A percentile compares a stretch with the other conserved stretches of the same genome.
Evolutionary conservation across 30 jellyfish, hydroid and myxozoan species (phyloP).

Genomic region (Chrysaora quinquecirrha): DNA sequence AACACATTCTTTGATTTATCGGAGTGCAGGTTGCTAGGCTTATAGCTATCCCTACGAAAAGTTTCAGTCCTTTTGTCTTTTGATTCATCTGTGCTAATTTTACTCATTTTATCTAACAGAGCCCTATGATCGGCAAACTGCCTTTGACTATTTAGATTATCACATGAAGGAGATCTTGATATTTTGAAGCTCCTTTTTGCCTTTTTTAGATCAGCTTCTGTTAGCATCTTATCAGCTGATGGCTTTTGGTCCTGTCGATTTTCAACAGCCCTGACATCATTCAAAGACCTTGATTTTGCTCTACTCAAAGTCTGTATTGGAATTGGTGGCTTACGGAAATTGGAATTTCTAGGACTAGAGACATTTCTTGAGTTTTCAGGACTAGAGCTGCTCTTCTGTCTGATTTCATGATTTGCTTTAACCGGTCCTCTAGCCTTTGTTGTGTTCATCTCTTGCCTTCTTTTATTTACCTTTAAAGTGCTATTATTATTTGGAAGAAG

Average conservation of each 20-base stretch:
- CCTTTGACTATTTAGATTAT: constrained; percentile 15
- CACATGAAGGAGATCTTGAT: constrained; percentile 84
- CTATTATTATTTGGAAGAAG: constrained; percentile 31
- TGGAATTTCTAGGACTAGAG: no score
- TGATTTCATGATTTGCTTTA: constrained; percentile 46
- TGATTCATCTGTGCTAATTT: constrained; percentile 39
- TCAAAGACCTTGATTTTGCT: constrained; percentile 50
- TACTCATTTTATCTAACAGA: constrained; percentile 54
- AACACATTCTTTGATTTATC: neutral
- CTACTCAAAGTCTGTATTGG: constrained; percentile 34
- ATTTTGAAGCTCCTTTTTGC: constrained; percentile 55
- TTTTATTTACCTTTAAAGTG: constrained; percentile 9
- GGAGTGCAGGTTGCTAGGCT: neutral
- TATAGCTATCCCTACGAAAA: neutral
- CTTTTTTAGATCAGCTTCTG: constrained; percentile 40
- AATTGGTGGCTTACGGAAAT: neutral
- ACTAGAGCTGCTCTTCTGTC: neutral
- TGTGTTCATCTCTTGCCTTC: constrained; percentile 13
- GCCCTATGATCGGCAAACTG: constrained; percentile 25
- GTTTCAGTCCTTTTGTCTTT: neutral
- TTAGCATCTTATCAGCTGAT: constrained; percentile 1
- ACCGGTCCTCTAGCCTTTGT: constrained; percentile 52
- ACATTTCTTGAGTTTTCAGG: neutral
- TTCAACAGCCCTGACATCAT: constrained; percentile 42
- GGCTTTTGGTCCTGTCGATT: constrained; percentile 1